Percentiles rank a stretch among this genome's conserved stretches.
Evolutionary conservation across 2,797 vertebrate genomes (phyloP).

Genomic region (Scolopax bukidnonensis): DNA sequence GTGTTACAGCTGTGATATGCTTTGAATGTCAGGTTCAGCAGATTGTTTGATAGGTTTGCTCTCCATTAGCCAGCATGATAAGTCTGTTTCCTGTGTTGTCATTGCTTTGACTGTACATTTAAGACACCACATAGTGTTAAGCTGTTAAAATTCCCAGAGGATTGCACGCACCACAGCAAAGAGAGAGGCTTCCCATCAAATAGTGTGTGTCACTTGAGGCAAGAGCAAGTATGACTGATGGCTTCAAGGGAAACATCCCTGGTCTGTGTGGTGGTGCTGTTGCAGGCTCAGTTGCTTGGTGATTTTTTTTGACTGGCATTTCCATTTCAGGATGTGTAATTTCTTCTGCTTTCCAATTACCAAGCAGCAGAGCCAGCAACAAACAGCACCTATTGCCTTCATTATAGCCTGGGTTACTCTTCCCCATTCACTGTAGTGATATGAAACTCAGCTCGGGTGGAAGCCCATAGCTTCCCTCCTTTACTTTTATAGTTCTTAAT

Average conservation of each 20-base stretch:
- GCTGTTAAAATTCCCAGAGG: constrained; percentile 14
- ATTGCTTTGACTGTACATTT: background rate
- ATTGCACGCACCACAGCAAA: background rate
- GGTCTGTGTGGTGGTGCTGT: background rate
- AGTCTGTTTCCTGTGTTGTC: background rate
- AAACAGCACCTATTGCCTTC: background rate
- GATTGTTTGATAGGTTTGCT: background rate
- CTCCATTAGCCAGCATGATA: background rate
- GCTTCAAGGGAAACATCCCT: background rate
- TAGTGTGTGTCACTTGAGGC: background rate
- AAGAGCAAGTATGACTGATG: background rate
- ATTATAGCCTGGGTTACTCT: background rate
- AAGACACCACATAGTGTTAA: background rate
- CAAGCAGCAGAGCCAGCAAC: background rate
- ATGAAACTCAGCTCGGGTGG: background rate
- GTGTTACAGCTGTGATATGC: background rate
- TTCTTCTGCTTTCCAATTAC: background rate
- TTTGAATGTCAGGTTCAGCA: background rate
- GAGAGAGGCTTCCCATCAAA: background rate
- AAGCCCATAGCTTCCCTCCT: background rate
- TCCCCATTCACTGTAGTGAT: background rate
- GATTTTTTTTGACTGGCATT: background rate
- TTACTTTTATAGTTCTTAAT: background rate
- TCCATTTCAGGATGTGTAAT: background rate
- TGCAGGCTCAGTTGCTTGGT: background rate